Conservation (phyloP, 1,140 invertebrate genomes). For the Proctacanthus coquilletti region DNA sequence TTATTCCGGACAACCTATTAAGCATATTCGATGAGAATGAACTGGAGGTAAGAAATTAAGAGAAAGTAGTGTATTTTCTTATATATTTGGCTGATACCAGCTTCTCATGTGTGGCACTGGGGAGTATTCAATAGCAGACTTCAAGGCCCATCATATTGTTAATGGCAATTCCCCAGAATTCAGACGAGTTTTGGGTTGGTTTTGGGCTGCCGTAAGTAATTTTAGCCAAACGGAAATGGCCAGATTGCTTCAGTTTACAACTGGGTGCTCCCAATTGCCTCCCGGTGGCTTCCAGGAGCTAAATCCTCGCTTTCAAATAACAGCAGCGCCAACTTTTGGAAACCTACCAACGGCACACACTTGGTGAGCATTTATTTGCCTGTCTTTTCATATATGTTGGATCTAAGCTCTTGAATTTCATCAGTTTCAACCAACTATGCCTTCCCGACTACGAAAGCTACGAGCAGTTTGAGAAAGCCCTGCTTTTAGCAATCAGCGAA, state of each 20-base stretch:
- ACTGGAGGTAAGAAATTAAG: conserved; percentile 59
- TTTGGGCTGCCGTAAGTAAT: conserved; percentile 84
- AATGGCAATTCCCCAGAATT: conserved; percentile 73
- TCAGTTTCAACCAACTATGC: conserved; percentile 89
- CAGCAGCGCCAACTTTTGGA: conserved; percentile 73
- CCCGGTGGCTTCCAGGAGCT: conserved; percentile 78
- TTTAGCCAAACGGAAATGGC: conserved; percentile 90
- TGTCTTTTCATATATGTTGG: conserved; percentile 21
- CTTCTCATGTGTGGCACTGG: conserved; percentile 81
- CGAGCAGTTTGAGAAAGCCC: conserved; percentile 80
- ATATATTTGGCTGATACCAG: conserved; percentile 46
- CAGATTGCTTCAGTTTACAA: conserved; percentile 85
- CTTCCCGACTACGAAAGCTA: conserved; percentile 88
- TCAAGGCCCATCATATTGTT: conserved; percentile 73
- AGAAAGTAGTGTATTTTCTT: no score
- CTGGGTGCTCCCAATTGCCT: conserved; percentile 79
- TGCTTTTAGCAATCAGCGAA: conserved; percentile 85
- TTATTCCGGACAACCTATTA: conserved; percentile 82
- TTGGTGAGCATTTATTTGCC: conserved; percentile 41
- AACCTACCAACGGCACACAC: conserved; percentile 87
- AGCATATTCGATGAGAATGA: conserved; percentile 95
- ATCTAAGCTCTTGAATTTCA: no score
- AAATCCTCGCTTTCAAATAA: conserved; percentile 81
- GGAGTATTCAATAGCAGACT: conserved; percentile 81
- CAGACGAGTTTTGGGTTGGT: conserved; percentile 74